phyloP scores from a whole-genome alignment of 2,113 vertebrate genomes.

The Anarrhichthys ocellatus region DNA sequence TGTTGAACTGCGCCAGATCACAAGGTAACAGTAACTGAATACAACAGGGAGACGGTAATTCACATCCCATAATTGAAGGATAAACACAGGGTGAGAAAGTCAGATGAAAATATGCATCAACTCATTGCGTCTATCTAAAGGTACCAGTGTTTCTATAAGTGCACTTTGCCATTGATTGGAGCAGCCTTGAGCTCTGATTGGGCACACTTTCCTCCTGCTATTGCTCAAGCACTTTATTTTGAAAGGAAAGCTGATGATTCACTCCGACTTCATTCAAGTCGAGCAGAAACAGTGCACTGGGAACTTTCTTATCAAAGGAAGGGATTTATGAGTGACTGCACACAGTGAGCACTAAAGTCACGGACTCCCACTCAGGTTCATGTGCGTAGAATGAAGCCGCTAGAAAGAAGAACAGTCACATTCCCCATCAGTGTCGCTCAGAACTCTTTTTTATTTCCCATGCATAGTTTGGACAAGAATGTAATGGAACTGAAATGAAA shows the following conservation, averaged over 20 bases:
- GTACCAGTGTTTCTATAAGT: background rate
- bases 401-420: constrained; percentile 45
- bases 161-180: constrained; percentile 19
- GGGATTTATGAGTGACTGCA: background rate
- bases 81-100: background rate
- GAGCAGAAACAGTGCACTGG: constrained; percentile 5
- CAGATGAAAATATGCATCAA: background rate
- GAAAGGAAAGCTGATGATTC: constrained; percentile 59
- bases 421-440: constrained; percentile 79
- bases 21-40: background rate
- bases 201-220: background rate
- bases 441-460: constrained; percentile 87
- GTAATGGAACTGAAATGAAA: constrained; percentile 82
- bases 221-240: constrained; percentile 4
- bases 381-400: background rate
- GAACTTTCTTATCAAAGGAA: constrained; percentile 34
- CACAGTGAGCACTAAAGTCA: constrained; percentile 4
- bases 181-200: constrained; percentile 45
- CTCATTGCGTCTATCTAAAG: background rate
- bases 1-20: background rate
- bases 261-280: constrained; percentile 25
- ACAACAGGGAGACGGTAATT: background rate
- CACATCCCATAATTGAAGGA: background rate
- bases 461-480: constrained; percentile 89
- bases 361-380: constrained; percentile 16